These are phyloP conservation scores for Cynoglossus semilaevis DNA, from an alignment of 2,113 vertebrate species.

Conservation along the genomic window DNA sequence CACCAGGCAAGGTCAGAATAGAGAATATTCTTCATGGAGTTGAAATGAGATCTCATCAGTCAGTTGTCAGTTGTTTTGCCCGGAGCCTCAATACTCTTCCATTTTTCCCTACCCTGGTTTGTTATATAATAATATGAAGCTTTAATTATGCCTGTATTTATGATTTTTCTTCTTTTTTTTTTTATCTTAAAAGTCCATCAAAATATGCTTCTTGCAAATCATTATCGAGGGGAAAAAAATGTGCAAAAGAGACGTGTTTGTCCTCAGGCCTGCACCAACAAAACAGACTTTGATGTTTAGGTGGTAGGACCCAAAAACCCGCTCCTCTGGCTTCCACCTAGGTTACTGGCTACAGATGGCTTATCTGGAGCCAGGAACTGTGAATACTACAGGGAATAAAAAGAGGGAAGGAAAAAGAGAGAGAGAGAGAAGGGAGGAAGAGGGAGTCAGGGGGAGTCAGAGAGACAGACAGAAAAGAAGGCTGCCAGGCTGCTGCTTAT, in stretches of 20 bases:
- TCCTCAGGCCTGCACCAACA: constrained; percentile 35
- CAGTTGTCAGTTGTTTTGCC: not conserved
- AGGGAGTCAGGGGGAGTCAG: too few relatives aligned
- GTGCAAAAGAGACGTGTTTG: constrained; percentile 7
- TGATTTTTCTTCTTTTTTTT: too few relatives aligned
- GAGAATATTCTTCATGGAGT: constrained; percentile 9
- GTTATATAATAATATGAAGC: too few relatives aligned
- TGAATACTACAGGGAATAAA: constrained; percentile 32
- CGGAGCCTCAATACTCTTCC: not conserved
- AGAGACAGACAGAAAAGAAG: constrained; percentile 35
- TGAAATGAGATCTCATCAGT: not conserved
- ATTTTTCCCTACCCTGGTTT: not conserved
- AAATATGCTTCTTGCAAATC: constrained; percentile 6
- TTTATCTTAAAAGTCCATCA: constrained; percentile 1
- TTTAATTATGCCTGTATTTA: not conserved
- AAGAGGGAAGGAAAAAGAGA: constrained; percentile 5
- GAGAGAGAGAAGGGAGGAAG: constrained; percentile 27
- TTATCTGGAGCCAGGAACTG: constrained; percentile 43
- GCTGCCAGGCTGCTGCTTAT: constrained; percentile 42
- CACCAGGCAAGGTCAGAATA: constrained; percentile 52
- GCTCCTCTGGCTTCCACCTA: constrained; percentile 27
- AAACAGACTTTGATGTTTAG: constrained; percentile 38
- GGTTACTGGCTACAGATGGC: constrained; percentile 39
- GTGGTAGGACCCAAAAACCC: constrained; percentile 39
- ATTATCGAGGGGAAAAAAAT: constrained; percentile 15